Base-by-base conservation (phyloP, 2,888 invertebrate genomes). In the Pterostichus madidus region DNA sequence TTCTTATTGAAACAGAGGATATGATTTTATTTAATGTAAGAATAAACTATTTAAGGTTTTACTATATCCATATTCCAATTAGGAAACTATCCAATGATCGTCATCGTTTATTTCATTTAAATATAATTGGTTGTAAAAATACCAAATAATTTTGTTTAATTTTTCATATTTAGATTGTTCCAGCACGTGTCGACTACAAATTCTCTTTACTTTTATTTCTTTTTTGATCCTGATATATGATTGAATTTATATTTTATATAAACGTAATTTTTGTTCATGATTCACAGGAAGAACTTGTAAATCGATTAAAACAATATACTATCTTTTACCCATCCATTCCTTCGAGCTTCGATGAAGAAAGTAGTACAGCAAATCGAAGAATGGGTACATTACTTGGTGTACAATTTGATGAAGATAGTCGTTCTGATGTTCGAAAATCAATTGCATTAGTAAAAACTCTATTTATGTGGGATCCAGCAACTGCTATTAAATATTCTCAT, bases 401-500 rank as follows among this genome's bases (percentile, higher is more conserved):
- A 94, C 87, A 90, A 94, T 56, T 92, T 95, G 83, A 85, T 93
- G 17, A 89, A 92, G 0, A 87, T 92, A 44, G 92, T 93, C 85
- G 92, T 92, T 88, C 17, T 92, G 84, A 87, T 90, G 92, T 92
- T 0, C 89, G 88, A 73, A 82, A 91, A 0, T 88, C 91, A 10
- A 88, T 90, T 86, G 91, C 92, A 0, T 91, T 92, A 84, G 87
- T 89, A 0, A 92, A 92, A 86, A 92, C 92, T 0, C 86, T 92
- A 84, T 92, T 92, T 86, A 91, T 91, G 87, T 93, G 92, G 86
- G 92, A 94, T 87, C 93, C 93, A 39, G 92, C 93, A 3, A 88
- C 94, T 13, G 92, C 93, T 3, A 92, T 95, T 0, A 96, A 94
- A 89, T 89, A 92, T 68, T 92, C 92, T 0, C 61, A 92, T 92